These are phyloP conservation scores for Epinotia ramella DNA, from an alignment of 2,888 invertebrate genomes.

Conservation along the genomic window DNA sequence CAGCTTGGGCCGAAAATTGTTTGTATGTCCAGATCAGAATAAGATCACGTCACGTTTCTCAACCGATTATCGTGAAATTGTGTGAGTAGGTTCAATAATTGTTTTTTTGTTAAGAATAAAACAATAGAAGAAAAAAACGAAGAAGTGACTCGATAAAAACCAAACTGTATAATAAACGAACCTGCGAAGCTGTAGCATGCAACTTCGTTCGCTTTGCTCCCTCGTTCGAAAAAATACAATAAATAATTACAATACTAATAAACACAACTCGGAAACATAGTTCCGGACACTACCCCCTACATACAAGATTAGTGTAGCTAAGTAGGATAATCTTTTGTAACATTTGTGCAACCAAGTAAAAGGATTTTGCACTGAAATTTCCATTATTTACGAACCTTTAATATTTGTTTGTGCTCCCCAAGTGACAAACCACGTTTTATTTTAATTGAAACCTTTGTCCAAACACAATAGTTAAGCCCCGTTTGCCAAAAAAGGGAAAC, in stretches of 20 bases:
- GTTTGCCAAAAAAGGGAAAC: conserved; percentile 67
- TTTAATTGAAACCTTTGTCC: conserved; percentile 66
- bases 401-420: conserved; percentile 45
- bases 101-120: too few species aligned
- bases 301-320: neutral
- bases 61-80: too few species aligned
- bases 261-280: neutral
- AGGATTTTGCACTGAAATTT: neutral
- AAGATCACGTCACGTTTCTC: too few species aligned
- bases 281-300: neutral
- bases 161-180: too few species aligned
- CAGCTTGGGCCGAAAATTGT: too few species aligned
- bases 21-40: too few species aligned
- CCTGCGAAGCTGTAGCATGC: too few species aligned
- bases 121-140: too few species aligned
- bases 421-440: conserved; percentile 50
- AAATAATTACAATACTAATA: neutral
- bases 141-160: too few species aligned
- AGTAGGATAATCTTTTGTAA: neutral
- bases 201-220: too few species aligned
- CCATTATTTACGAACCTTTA: conserved; percentile 3
- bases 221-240: too few species aligned
- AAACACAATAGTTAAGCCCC: conserved; percentile 71
- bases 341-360: neutral
- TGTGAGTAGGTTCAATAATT: too few species aligned